Evolutionary conservation across 1,140 invertebrate genomes (phyloP).

Genomic region (Heliconius eleuchia): DNA sequence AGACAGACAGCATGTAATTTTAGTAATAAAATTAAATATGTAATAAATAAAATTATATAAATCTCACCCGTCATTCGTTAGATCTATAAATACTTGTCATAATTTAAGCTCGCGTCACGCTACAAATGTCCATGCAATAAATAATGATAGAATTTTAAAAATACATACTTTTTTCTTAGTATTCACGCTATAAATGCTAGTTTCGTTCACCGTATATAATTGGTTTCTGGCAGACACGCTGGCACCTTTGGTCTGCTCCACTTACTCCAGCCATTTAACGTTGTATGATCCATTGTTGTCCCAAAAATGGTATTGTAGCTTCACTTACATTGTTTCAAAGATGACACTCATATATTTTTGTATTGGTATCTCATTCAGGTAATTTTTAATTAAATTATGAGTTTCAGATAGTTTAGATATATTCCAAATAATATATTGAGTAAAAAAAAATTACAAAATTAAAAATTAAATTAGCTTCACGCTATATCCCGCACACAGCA

Average conservation of each 20-base stretch:
- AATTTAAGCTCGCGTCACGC: neutral
- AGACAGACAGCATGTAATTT: neutral
- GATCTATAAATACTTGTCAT: constrained; percentile 1
- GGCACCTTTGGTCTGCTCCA: neutral
- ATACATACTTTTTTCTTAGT: neutral
- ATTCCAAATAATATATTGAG: too few relatives aligned
- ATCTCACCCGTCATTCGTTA: neutral
- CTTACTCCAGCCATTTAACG: neutral
- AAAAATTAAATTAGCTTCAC: too few relatives aligned
- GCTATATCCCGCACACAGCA: too few relatives aligned
- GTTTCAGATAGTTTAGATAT: too few relatives aligned
- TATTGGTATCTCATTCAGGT: too few relatives aligned
- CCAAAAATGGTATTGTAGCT: neutral
- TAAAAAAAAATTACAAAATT: too few relatives aligned
- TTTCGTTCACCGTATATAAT: neutral
- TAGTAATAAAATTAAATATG: neutral
- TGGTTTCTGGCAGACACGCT: constrained; percentile 7
- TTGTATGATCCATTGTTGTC: neutral
- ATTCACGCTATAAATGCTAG: neutral
- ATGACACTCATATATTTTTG: too few relatives aligned
- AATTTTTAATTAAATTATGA: too few relatives aligned
- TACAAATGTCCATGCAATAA: neutral
- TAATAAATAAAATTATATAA: neutral
- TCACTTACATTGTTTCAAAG: neutral
- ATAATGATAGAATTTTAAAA: neutral